phyloP scores from a whole-genome alignment of 2,113 vertebrate species.

The Sphaerodactylus townsendi region DNA sequence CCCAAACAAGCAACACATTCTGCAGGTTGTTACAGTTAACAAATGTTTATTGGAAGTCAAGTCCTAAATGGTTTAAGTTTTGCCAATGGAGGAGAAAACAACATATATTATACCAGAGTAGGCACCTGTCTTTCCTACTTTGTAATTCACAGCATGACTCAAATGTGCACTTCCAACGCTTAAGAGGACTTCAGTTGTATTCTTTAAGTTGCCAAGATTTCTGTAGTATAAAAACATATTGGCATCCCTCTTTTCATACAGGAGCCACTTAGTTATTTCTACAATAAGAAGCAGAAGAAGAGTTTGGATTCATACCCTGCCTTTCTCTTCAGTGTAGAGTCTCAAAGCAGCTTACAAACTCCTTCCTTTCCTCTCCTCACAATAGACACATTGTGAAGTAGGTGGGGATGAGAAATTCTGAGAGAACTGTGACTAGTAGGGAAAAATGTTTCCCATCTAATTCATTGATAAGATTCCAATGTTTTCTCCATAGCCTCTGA shows the following conservation, averaged over 20 bases:
- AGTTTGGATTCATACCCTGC: no score
- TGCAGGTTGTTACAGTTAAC: conserved; percentile 1
- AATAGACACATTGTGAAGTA: no score
- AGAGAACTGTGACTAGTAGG: no score
- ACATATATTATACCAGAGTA: background rate
- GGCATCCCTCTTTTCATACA: background rate
- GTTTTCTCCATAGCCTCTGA: no score
- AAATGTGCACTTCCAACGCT: background rate
- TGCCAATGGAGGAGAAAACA: background rate
- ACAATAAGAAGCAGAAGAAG: no score
- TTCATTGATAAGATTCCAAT: no score
- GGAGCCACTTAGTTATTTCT: background rate
- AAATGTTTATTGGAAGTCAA: background rate
- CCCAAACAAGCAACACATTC: conserved; percentile 6
- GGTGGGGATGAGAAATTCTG: no score
- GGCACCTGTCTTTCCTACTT: background rate
- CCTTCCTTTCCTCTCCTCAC: no score
- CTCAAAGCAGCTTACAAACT: no score
- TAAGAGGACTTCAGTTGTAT: no score
- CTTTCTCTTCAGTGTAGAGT: no score
- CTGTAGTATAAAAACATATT: background rate
- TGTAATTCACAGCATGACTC: background rate
- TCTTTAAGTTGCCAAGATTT: background rate
- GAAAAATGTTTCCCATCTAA: no score
- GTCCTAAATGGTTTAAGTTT: background rate